phyloP scores from a whole-genome alignment of 2,797 vertebrate species.

The Cetoscarus ocellatus region DNA sequence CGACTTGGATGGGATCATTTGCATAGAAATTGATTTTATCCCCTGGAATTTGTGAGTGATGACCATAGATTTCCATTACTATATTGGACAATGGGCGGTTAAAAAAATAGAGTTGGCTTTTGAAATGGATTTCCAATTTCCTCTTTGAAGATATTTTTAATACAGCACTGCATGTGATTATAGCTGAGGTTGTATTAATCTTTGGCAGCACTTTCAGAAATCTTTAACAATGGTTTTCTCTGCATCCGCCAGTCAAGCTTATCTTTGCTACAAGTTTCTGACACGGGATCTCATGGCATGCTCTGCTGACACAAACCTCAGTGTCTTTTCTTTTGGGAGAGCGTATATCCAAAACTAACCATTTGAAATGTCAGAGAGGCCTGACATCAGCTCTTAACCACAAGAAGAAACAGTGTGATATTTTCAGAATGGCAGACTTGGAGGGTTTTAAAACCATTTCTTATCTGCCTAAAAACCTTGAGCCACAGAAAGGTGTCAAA shows the following conservation, averaged over 20 bases:
- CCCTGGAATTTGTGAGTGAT: constrained; percentile 74
- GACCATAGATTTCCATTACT: constrained; percentile 77
- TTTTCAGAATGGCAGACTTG: constrained; percentile 64
- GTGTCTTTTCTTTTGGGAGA: constrained; percentile 25
- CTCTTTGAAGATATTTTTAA: constrained; percentile 68
- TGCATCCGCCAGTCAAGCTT: constrained; percentile 55
- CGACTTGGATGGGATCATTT: constrained; percentile 80
- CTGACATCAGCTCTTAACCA: constrained; percentile 65
- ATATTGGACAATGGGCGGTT: constrained; percentile 76
- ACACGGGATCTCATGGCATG: constrained; percentile 29
- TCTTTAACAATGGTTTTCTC: constrained; percentile 45
- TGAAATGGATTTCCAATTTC: constrained; percentile 79
- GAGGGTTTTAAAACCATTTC: constrained; percentile 55
- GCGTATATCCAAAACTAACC: constrained; percentile 58
- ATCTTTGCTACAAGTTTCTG: constrained; percentile 46
- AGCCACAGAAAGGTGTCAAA: constrained; percentile 67
- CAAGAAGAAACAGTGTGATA: constrained; percentile 59
- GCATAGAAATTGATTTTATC: constrained; percentile 88
- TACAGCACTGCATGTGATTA: constrained; percentile 67
- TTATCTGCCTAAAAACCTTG: constrained; percentile 69
- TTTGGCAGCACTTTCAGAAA: constrained; percentile 36
- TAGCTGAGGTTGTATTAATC: constrained; percentile 64
- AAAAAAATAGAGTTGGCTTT: constrained; percentile 68
- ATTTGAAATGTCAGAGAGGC: constrained; percentile 43
- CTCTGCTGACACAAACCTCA: constrained; percentile 50